Base-by-base conservation (phyloP, 2,888 invertebrate genomes). In the Polyploca ridens region DNA sequence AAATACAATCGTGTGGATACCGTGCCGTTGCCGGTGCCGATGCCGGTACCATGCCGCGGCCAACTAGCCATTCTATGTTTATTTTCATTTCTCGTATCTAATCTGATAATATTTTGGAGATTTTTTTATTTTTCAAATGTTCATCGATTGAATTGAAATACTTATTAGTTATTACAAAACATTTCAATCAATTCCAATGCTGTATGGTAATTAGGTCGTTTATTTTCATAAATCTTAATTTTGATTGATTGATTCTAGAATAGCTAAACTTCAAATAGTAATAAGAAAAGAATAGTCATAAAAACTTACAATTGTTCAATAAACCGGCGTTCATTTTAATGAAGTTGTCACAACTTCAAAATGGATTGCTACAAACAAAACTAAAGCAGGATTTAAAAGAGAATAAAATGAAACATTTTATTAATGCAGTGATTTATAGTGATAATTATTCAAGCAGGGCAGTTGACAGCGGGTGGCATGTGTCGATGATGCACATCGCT, bases 1-100 rank as follows among this genome's bases (percentile, higher is more conserved):
- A 88, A 90, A 91, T 89, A 89, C 89, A 90, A 88, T 90, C 87
- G 86, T 85, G 84, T 85, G 87, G 86, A 83, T 84, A 84, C 85
- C 81, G 82, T 83, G 83, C 83, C 81, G 82, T 77, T 79, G 79
- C 77, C 74, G 83, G 38, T 84, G 38, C 38, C 84, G 85, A 85
- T 85, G 83, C 35, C 35, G 35, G 35, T 35, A 7, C 35, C 35
- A 35, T 35, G 35, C 41, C 13, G 41, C 13, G 41, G 13, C 13
- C 2, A 87, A 83, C 79, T 80, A 85, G 83, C 79, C 81, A 84
- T 84, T 82, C 82, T 83, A 76, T 77, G 72, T 77, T 76, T 75
- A 73, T 75, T 77, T 73, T 73, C 5, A 46, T n/a, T n/a, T 7
- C 7, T 44, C 44, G 6, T 46, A 46, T 46, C n/a, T n/a, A 65